Evolutionary conservation across 2,797 vertebrate species (phyloP), one percentile per base, ranked within the genome.

Genomic region (Micromesistius poutassou): DNA sequence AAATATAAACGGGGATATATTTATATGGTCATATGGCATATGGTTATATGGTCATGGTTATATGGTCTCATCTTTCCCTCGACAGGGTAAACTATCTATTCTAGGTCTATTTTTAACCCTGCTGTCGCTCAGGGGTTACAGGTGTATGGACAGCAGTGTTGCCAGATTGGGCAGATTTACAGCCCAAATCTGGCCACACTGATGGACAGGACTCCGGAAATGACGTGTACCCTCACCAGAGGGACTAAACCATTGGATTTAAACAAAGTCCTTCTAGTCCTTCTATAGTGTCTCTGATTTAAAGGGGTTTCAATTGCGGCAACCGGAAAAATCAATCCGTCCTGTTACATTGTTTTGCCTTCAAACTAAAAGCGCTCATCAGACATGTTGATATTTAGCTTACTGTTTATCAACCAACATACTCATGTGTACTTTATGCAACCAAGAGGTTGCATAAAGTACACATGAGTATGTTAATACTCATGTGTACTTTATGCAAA

Each of bases 141-240:
- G 92, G 93, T 93, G 90, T 80, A 84, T 74, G 74, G 73, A 12
- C 78, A 68, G 33, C 33, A 5, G 33, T 35, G 33, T 35, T 35
- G 33, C 33, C 5, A 35, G 33, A 35, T 35, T 35, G 33, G 33
- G 5, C 5, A 35, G 5, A 7, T 35, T 35, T 35, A 5, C 33
- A 35, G 33, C 33, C 5, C 33, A 35, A 35, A 35, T 35, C 33
- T 35, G 33, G 33, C 5, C 33, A 35, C 33, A 35, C 7, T 35
- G 33, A 83, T 73, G 75, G 72, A 12, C 78, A 68, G 33, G 80
- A 77, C 77, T 76, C 86, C 91, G 94, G 94, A 94, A 87, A 90
- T 94, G 92, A 95, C 93, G 93, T 77, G 0, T 0, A 75, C 72
- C 85, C 90, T 91, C 87, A 76, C 83, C 40, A 78, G 86, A 76